phyloP scores from a whole-genome alignment of 1,140 invertebrate genomes.

The Orchestia grillus region DNA sequence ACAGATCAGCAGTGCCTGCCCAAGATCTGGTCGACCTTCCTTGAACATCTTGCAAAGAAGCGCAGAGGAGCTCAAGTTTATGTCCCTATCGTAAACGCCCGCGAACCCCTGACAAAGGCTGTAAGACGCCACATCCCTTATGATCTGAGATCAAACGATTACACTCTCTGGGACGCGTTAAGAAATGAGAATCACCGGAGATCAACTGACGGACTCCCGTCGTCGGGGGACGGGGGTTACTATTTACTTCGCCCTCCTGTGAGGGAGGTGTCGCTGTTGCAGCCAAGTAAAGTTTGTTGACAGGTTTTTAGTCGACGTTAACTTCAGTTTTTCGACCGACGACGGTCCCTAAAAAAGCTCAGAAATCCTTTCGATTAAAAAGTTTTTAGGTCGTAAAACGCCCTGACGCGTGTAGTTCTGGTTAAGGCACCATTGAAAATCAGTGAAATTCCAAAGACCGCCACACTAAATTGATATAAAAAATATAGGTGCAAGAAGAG shows the following conservation, averaged over 20 bases:
- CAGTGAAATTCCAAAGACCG: not conserved
- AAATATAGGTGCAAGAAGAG: not conserved
- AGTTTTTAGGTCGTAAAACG: not conserved
- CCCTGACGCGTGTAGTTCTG: not conserved
- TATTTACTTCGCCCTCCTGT: not conserved
- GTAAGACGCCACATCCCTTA: not conserved
- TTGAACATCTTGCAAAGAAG: not conserved
- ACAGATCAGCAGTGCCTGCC: no score
- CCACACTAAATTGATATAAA: not conserved
- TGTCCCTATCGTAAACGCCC: not conserved
- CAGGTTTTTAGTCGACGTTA: not conserved
- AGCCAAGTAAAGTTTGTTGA: not conserved
- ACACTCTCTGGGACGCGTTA: not conserved
- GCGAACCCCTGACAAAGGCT: not conserved
- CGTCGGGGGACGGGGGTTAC: not conserved
- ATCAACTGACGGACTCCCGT: not conserved
- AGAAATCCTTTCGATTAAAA: not conserved
- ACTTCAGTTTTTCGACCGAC: not conserved
- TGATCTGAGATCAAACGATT: not conserved
- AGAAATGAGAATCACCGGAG: not conserved
- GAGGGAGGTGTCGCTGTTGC: not conserved
- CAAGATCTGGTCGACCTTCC: not conserved
- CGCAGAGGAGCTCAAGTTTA: not conserved
- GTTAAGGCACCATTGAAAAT: not conserved
- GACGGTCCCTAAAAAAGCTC: not conserved